Percentiles rank a stretch among this genome's conserved stretches.
These are phyloP conservation scores for Fratercula arctica DNA, from an alignment of 2,797 vertebrate species.

Conservation along the genomic window DNA sequence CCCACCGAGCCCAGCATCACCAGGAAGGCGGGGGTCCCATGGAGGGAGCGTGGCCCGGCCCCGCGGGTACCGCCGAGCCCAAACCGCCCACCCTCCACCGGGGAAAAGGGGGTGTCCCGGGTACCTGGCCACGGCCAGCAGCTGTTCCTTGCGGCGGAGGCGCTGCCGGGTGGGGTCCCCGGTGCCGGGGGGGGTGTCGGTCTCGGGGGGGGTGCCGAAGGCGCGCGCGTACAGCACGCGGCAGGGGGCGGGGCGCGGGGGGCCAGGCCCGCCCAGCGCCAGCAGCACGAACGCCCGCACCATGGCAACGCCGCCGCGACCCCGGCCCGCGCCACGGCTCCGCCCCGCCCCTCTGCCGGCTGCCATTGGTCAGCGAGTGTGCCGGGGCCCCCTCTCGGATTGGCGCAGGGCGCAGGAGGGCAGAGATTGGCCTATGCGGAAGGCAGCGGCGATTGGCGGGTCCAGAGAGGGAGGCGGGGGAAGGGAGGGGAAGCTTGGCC, in stretches of 20 bases:
- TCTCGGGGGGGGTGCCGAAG: conserved; percentile 71
- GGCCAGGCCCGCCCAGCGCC: conserved; percentile 76
- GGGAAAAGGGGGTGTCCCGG: not conserved
- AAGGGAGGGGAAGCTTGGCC: too few relatives aligned
- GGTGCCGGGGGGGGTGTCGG: conserved; percentile 58
- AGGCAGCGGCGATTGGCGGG: not conserved
- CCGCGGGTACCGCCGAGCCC: not conserved
- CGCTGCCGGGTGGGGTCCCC: conserved; percentile 74
- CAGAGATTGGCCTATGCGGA: not conserved
- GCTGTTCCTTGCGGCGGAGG: conserved; percentile 80
- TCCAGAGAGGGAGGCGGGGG: too few relatives aligned
- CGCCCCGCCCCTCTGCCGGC: not conserved
- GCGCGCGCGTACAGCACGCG: conserved; percentile 82
- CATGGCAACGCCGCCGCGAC: conserved; percentile 70
- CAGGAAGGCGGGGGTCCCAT: not conserved
- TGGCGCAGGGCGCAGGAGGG: not conserved
- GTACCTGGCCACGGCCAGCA: conserved; percentile 82
- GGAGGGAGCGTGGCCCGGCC: not conserved
- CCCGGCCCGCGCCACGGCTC: not conserved
- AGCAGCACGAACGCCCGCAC: conserved; percentile 87
- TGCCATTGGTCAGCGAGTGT: not conserved
- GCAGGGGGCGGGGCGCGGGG: conserved; percentile 65
- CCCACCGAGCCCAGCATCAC: not conserved
- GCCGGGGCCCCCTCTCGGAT: not conserved
- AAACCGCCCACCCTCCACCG: too few relatives aligned